Evolutionary conservation across 2,113 vertebrate species (phyloP), one percentile per base, ranked within the genome.

Genomic region (Hyaena hyaena): DNA sequence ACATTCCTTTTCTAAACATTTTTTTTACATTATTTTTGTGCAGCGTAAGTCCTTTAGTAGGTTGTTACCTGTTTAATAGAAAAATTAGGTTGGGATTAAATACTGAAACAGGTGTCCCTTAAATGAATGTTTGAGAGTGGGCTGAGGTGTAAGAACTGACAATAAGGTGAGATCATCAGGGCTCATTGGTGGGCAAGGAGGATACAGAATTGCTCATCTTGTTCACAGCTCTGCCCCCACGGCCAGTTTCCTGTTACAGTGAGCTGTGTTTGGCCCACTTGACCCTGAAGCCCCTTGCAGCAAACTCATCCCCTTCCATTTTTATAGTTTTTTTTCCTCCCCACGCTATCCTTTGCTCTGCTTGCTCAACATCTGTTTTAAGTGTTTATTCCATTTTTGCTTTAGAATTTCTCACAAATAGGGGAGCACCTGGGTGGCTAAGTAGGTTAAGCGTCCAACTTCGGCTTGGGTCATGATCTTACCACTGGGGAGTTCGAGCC

Each of bases 181-280:
- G 48, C 26, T 8, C 12, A 21, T 1, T 28, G 53, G 55, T 33
- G 19, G 58, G 35, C 65, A 53, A 23, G 28, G 10, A 84, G 28
- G 77, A 90, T 69, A 58, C 23, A 45, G 65, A 86, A 92, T 77
- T 93, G 91, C 89, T 96, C 90, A 94, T 80, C 35, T 77, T 31
- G 31, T 86, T 92, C 95, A 89, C 89, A 93, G 87, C 48, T 73
- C 94, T 89, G 74, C 84, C 65, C 26, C 39, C 24, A 23, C 0
- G 33, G 50, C 55, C 68, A 88, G 53, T 45, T 97, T 98, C 89
- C 92, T 94, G 80, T 94, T 45, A 76, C 23, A 65, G 21, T 53
- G 81, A 76, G n/a, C 39, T 73, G 48, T 82, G 35, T 19, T 43
- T 61, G 74, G 28, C 48, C 53, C 19, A 4, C 39, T 73, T 68